Percentiles rank a stretch among this genome's conserved stretches.
phyloP scores from a whole-genome alignment of 2,888 invertebrate genomes.

The Ornithoptera alexandrae region DNA sequence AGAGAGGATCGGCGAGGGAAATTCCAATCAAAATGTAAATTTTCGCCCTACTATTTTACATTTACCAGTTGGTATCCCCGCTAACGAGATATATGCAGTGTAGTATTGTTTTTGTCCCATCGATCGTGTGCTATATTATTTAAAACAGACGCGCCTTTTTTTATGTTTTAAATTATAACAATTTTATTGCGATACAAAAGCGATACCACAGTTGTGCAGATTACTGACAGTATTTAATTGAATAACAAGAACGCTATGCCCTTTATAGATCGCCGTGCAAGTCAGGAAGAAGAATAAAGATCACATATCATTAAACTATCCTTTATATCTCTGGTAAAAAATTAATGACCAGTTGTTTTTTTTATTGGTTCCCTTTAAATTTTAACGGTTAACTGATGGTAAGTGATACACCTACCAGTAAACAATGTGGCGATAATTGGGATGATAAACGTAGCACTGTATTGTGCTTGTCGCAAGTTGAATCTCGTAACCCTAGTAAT shows the following conservation, averaged over 20 bases:
- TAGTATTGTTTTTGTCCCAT: slow-evolving; percentile 13
- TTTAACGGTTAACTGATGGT: too few species aligned
- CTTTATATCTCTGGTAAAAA: too few species aligned
- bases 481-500: too few species aligned
- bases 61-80: slow-evolving; percentile 38
- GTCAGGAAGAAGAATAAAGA: too few species aligned
- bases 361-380: too few species aligned
- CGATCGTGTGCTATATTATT: slow-evolving; percentile 17
- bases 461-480: too few species aligned
- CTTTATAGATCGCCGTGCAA: background rate
- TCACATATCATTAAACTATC: too few species aligned
- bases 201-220: background rate
- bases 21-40: slow-evolving; percentile 74
- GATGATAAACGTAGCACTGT: too few species aligned
- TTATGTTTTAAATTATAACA: slow-evolving; percentile 5
- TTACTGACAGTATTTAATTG: background rate
- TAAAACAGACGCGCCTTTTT: slow-evolving; percentile 11
- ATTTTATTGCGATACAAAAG: background rate
- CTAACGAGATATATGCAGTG: slow-evolving; percentile 10
- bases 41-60: slow-evolving; percentile 49
- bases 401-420: too few species aligned
- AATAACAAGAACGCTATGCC: background rate
- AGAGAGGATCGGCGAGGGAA: slow-evolving; percentile 46
- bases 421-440: too few species aligned
- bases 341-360: too few species aligned